Conservation (phyloP, 1,140 invertebrate genomes). For the Trichonephila clavata region DNA sequence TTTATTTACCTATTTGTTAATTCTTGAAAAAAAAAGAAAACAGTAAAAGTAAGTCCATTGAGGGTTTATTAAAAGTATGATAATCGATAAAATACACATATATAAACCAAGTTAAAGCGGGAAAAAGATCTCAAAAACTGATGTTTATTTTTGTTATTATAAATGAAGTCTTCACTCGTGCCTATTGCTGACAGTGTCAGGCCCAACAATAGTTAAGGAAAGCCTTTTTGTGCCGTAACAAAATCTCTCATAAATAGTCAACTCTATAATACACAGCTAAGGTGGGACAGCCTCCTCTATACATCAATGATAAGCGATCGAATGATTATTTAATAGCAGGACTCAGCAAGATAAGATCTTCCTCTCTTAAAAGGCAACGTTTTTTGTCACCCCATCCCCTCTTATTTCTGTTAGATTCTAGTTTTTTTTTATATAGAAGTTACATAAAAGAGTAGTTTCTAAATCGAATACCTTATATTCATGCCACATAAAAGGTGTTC, state of each 20-base stretch:
- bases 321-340: slow-evolving; percentile 25
- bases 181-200: slow-evolving; percentile 3
- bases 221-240: slow-evolving; percentile 16
- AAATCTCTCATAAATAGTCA: slow-evolving; percentile 41
- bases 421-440: slow-evolving; percentile 19
- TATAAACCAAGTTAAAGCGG: background rate
- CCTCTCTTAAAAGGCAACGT: background rate
- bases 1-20: background rate
- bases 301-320: slow-evolving; percentile 14
- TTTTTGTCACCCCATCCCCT: background rate
- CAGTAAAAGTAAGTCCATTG: background rate
- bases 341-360: slow-evolving; percentile 13
- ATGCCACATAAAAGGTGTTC: slow-evolving; percentile 9
- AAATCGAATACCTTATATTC: background rate
- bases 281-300: background rate
- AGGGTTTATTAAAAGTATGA: background rate
- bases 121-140: background rate
- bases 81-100: background rate
- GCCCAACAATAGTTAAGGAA: background rate
- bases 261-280: background rate
- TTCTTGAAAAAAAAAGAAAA: background rate
- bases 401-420: background rate
- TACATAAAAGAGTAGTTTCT: background rate
- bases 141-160: background rate
- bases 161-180: slow-evolving; percentile 8